Evolutionary conservation across 2,797 vertebrate species (phyloP).

Genomic region (Amniataba percoides): DNA sequence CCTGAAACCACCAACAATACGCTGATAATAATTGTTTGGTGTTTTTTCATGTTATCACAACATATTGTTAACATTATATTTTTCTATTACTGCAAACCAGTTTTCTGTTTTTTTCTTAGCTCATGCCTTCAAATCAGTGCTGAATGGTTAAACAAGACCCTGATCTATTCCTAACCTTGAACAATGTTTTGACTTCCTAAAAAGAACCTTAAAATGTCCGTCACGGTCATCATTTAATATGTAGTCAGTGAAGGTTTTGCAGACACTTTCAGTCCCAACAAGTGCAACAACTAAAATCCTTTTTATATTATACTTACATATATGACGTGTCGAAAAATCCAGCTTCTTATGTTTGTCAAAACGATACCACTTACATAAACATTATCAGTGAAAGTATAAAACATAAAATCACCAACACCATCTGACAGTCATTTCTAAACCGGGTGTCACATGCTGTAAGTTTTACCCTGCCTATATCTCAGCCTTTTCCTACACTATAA

Average conservation of each 20-base stretch:
- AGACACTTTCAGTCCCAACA: not conserved
- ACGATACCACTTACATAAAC: conserved; percentile 37
- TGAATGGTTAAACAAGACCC: not conserved
- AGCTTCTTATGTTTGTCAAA: conserved; percentile 34
- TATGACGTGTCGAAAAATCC: not conserved
- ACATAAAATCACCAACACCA: conserved; percentile 12
- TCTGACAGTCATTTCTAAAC: conserved; percentile 50
- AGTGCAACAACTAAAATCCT: not conserved
- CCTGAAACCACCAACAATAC: not conserved
- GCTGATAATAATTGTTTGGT: no score
- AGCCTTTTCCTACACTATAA: conserved; percentile 9
- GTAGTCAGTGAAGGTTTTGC: not conserved
- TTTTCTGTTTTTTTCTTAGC: not conserved
- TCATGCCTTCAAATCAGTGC: not conserved
- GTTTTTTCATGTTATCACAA: not conserved
- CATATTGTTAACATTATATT: not conserved
- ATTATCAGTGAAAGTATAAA: conserved; percentile 39
- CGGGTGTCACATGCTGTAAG: conserved; percentile 37
- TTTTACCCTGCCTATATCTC: conserved; percentile 15
- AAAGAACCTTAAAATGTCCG: no score
- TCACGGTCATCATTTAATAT: no score
- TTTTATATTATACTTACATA: not conserved
- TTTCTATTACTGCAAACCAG: not conserved
- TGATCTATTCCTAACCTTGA: not conserved
- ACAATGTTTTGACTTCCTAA: not conserved